Conservation (phyloP, 2,888 invertebrate species). For the Lagria hirta region DNA sequence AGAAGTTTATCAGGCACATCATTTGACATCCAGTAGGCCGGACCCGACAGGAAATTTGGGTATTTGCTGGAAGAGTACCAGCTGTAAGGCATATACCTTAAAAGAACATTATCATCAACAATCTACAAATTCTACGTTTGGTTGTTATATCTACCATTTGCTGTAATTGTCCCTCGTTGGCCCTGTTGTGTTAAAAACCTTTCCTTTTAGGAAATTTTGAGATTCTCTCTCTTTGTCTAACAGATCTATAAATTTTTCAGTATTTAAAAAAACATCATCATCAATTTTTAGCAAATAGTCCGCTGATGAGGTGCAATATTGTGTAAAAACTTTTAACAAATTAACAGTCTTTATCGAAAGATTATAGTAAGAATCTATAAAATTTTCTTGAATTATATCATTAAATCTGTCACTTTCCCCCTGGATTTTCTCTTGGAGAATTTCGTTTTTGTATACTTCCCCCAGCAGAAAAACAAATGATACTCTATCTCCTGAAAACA, state of each 20-base stretch:
- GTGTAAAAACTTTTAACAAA: too few relatives aligned
- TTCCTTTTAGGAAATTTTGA: background rate
- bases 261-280: conserved; percentile 1
- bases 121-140: background rate
- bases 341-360: too few relatives aligned
- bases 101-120: background rate
- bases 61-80: background rate
- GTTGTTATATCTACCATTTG: background rate
- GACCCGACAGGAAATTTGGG: background rate
- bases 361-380: too few relatives aligned
- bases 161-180: background rate
- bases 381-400: too few relatives aligned
- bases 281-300: conserved; percentile 11
- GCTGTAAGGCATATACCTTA: background rate
- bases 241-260: background rate
- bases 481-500: too few relatives aligned
- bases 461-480: too few relatives aligned
- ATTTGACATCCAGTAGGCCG: background rate
- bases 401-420: conserved; percentile 61
- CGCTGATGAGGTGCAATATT: too few relatives aligned
- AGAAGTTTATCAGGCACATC: conserved; percentile 49
- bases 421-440: too few relatives aligned
- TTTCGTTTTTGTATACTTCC: too few relatives aligned
- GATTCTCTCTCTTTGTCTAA: background rate
- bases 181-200: background rate